phyloP scores from a whole-genome alignment of 1,140 invertebrate species.

The Palaemon carinicauda region DNA sequence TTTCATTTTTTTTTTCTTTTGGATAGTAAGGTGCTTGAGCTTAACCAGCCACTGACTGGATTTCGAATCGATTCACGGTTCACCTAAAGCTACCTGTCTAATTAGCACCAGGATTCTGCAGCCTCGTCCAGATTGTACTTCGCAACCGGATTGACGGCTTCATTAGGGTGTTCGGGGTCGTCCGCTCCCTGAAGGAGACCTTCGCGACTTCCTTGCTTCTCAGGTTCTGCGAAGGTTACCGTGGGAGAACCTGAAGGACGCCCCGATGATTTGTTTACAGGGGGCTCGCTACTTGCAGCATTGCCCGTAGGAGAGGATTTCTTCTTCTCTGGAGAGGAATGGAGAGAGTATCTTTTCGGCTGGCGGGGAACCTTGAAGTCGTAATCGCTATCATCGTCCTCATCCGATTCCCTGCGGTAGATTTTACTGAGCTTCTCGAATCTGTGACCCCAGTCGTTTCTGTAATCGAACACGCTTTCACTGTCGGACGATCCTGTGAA shows the following conservation, averaged over 20 bases:
- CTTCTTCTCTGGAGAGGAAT: not conserved
- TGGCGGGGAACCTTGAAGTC: constrained; percentile 46
- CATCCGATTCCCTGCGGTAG: constrained; percentile 36
- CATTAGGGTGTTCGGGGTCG: not conserved
- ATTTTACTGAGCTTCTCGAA: constrained; percentile 54
- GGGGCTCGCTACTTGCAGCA: not conserved
- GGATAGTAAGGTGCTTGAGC: not conserved
- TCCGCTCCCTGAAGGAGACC: not conserved
- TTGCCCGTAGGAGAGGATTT: not conserved
- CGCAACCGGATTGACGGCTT: constrained; percentile 39
- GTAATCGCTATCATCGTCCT: constrained; percentile 52
- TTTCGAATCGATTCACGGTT: no score
- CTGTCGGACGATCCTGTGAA: constrained; percentile 37
- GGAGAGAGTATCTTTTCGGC: constrained; percentile 6
- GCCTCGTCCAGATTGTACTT: not conserved
- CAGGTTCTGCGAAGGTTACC: constrained; percentile 13
- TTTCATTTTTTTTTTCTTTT: not conserved
- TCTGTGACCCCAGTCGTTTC: constrained; percentile 46
- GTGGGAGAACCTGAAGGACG: not conserved
- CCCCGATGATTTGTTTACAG: not conserved
- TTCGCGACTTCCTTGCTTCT: not conserved
- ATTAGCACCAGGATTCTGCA: constrained; percentile 57
- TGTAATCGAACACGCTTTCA: constrained; percentile 38
- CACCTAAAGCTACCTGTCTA: no score
- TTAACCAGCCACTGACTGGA: not conserved